Base-by-base conservation (phyloP, 2,113 vertebrate species). In the Pachycephala philippinensis region DNA sequence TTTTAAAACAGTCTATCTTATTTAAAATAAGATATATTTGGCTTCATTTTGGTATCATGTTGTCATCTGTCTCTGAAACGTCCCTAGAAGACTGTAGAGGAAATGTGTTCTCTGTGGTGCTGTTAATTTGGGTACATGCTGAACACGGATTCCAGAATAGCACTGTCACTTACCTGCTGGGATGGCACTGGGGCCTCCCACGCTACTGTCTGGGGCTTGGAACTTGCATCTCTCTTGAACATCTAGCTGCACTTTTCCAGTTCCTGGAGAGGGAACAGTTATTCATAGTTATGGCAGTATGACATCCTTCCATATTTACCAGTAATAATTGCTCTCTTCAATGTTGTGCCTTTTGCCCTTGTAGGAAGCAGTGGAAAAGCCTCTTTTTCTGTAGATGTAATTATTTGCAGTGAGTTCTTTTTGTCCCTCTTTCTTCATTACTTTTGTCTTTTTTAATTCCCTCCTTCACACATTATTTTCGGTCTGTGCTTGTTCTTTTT, bases 171-270 rank as follows among this genome's bases (percentile, higher is more conserved):
- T 74, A 93, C 84, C 92, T 91, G 64, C 60, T 87, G 65, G 90
- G 61, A 54, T 82, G 78, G 64, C 78, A 84, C 65, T 61, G 71
- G 81, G 77, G 50, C 81, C 88, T 39, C 77, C 92, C 81, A 93
- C 33, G 3, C 65, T 78, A 1, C 56, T 69, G 56, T 59, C 91
- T 94, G 53, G 54, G 76, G n/a, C 84, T 92, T 80, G 68, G 86
- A 76, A 72, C 78, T 74, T 78, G 28, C 10, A 77, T 52, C 54
- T 87, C 78, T 70, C 56, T 75, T 18, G 35, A 93, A 68, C 40
- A 54, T 39, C 71, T 71, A 56, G 79, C 53, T 95, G 86, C 53
- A 77, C 64, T 93, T 96, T 95, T 95, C 60, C 85, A 84, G 91
- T 69, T 92, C n/a, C 50, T 56, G 49, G 54, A 56, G 80, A 85